Base-by-base conservation (phyloP, 2,797 vertebrate species). In the Lithobates pipiens region DNA sequence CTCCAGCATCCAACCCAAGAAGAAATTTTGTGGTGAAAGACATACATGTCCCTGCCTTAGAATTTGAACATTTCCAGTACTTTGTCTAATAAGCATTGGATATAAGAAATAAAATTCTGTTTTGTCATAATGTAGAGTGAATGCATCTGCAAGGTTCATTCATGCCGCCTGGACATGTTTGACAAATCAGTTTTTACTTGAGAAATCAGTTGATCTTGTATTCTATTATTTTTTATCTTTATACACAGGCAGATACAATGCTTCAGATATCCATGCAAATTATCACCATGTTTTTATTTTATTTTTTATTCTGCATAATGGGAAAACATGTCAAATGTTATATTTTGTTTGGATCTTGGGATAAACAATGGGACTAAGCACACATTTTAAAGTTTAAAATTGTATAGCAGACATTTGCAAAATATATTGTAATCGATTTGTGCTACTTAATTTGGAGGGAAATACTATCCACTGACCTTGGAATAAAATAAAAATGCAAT, bases 211-310 rank as follows among this genome's bases (percentile, higher is more conserved):
- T 97, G 96, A 96, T 98, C 96, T 97, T 97, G 97, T 98, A 97
- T 98, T 99, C 98, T 98, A 98, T 95, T 94, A 94, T 98, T 98
- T 98, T 98, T 98, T 97, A 98, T 96, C 96, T 98, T 96, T 96
- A 97, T 98, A 96, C 89, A 90, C 95, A 94, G 95, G 95, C 92
- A 95, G 95, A 93, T 93, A 92, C 92, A 93, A 94, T 95, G 93
- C 94, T 95, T 94, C 94, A 93, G 93, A 94, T 92, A 92, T 93
- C 93, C 92, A 90, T 92, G 90, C 91, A 94, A 93, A 91, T 93
- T 92, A 92, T 93, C 92, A 94, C 91, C 61, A 65, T 67, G 39
- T 57, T 27, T 93, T 91, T 39, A 39, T 95, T 94, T 94, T 36
- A 36, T 82, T 89, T 92, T 90, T 93, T 93, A 92, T 93, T 94